Base-by-base conservation (phyloP, 30 jellyfish, hydroid and myxozoan species). In the Aurelia sp. region DNA sequence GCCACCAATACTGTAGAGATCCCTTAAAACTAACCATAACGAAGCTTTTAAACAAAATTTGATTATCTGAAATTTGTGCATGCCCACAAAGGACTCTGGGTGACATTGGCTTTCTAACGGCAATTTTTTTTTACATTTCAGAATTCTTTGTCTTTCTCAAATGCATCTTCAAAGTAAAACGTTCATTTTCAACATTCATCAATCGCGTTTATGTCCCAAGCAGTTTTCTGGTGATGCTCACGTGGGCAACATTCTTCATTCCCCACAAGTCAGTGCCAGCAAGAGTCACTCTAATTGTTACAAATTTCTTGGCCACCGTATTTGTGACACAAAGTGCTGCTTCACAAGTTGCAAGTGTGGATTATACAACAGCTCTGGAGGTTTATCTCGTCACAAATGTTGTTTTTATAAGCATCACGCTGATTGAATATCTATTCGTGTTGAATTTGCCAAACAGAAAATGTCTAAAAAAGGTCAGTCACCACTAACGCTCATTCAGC, bases 201-300 rank as follows among this genome's bases (percentile, higher is more conserved):
- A 50, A 80, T 52, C 90, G 78, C 5, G 47, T 86, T 52, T 86
- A 75, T 41, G 55, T 86, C 3, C 96, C 96, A 16, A 69, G 96
- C 72, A 50, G 78, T 30, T 76, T 76, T 50, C 90, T 86, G 31
- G 96, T 86, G 47, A 63, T 59, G 19, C 62, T 86, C 6, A 50
- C 96, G 17, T 86, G 90, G 90, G 82, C 82, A 8, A 75, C 86
- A 22, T 76, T 86, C 74, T 86, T 21, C 63, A 63, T 86, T n/a
- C 96, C 96, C n/a, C 50, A 63, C 9, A 27, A 63, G 15, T 27
- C 83, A 12, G 72, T 86, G 17, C 96, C 96, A 44, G 96, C 96
- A 33, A 63, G 96, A 19, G 81, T 86, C 72, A 86, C 96, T 6
- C 67, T 86, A 12, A 86, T 86, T 13, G 96, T 86, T 19, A 86